phyloP scores from a whole-genome alignment of 37 sponge, comb jelly and placozoan species.

The Haliclona indistincta region DNA sequence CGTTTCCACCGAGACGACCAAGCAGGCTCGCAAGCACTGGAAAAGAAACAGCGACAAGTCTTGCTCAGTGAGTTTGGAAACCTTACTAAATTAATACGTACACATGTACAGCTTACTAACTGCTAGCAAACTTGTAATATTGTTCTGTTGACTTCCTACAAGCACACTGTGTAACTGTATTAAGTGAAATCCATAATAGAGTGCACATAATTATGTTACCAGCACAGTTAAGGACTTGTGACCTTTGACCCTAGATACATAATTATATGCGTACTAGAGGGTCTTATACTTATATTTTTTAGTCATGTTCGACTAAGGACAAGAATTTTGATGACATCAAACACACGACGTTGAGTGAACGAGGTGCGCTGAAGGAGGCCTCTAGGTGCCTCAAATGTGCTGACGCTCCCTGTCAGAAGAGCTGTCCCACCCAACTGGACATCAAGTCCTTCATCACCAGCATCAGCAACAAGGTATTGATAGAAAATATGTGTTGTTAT shows the following conservation, averaged over 20 bases:
- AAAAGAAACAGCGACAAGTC: constrained; percentile 86
- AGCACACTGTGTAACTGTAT: too few species aligned
- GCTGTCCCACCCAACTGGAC: constrained; percentile 97
- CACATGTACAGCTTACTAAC: neutral
- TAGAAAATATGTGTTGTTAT: neutral
- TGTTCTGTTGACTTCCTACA: too few species aligned
- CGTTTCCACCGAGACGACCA: constrained; percentile 77
- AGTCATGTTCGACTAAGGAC: constrained; percentile 66
- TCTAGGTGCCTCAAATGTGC: constrained; percentile 94
- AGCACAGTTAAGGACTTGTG: too few species aligned
- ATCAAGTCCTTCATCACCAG: constrained; percentile 91
- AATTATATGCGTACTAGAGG: too few species aligned
- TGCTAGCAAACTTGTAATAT: neutral
- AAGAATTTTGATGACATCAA: constrained; percentile 97
- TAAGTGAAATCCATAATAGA: too few species aligned
- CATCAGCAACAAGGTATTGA: constrained; percentile 75
- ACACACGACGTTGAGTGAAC: constrained; percentile 94
- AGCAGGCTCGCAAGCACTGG: constrained; percentile 88
- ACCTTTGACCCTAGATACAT: too few species aligned
- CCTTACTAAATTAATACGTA: too few species aligned
- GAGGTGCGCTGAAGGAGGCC: constrained; percentile 86
- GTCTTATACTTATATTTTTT: too few species aligned
- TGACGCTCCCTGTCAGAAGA: constrained; percentile 97
- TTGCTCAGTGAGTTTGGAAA: constrained; percentile 67
- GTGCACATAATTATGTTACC: too few species aligned